Percentiles rank a stretch among this genome's conserved stretches.
Evolutionary conservation across 2,113 vertebrate species (phyloP).

Genomic region (Pampusana beccarii): DNA sequence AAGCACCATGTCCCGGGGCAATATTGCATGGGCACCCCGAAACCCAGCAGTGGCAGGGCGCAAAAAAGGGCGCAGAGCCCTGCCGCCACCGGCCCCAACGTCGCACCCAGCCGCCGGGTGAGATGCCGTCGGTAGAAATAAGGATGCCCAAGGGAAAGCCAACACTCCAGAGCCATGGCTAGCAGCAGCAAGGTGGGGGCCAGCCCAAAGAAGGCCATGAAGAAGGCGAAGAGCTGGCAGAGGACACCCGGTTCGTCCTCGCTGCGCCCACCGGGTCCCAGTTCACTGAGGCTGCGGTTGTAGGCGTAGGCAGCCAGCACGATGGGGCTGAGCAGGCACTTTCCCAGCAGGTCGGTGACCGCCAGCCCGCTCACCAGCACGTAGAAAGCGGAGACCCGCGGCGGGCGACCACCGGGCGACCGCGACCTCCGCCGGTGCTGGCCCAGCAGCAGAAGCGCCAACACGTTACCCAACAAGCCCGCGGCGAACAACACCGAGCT

Average conservation of each 20-base stretch:
- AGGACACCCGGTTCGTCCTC: neutral
- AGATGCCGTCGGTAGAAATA: slow-evolving; percentile 77
- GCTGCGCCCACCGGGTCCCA: neutral
- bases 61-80: slow-evolving; percentile 74
- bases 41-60: slow-evolving; percentile 72
- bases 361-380: slow-evolving; percentile 78
- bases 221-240: slow-evolving; percentile 76
- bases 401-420: neutral
- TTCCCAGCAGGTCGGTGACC: slow-evolving; percentile 79
- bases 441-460: slow-evolving; percentile 75
- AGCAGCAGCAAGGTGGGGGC: slow-evolving; percentile 77
- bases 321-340: slow-evolving; percentile 78
- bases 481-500: slow-evolving; percentile 81
- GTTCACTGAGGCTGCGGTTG: slow-evolving; percentile 74
- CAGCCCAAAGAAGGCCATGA: slow-evolving; percentile 83
- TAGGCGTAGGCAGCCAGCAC: slow-evolving; percentile 79
- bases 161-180: slow-evolving; percentile 82
- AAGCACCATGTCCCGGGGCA: slow-evolving; percentile 84
- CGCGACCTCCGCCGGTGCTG: slow-evolving; percentile 69
- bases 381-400: slow-evolving; percentile 73
- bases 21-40: slow-evolving; percentile 76
- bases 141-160: slow-evolving; percentile 77
- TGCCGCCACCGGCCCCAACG: slow-evolving; percentile 12
- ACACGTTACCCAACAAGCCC: slow-evolving; percentile 78
- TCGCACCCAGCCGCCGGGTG: slow-evolving; percentile 43